phyloP scores from a whole-genome alignment of 2,888 invertebrate species.

The Crepidodera aurea region DNA sequence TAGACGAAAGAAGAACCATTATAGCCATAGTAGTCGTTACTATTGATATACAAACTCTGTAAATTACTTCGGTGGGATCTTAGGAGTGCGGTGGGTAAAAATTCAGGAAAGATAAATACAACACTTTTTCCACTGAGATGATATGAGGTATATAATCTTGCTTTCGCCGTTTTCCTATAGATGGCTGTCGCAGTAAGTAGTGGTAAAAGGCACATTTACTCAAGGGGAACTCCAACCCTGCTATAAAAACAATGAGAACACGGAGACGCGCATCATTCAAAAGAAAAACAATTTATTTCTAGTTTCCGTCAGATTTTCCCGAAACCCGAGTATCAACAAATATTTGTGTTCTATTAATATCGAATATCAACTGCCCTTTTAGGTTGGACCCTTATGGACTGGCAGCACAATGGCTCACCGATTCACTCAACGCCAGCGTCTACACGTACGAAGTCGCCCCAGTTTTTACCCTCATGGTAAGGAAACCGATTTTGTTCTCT shows the following conservation, averaged over 20 bases:
- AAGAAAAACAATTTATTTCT: constrained; percentile 40
- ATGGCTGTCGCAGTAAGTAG: too few relatives aligned
- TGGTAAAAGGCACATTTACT: too few relatives aligned
- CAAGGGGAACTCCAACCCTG: not conserved
- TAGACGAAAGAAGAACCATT: too few relatives aligned
- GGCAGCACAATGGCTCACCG: constrained; percentile 65
- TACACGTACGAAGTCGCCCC: constrained; percentile 69
- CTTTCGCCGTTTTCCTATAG: too few relatives aligned
- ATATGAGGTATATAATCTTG: too few relatives aligned
- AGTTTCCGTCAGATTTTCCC: not conserved
- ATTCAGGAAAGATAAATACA: too few relatives aligned
- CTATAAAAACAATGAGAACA: not conserved
- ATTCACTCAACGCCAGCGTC: constrained; percentile 64
- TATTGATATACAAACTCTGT: too few relatives aligned
- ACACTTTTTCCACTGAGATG: too few relatives aligned
- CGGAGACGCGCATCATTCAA: not conserved
- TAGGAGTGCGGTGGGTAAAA: too few relatives aligned
- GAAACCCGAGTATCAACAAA: constrained; percentile 5
- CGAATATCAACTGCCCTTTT: constrained; percentile 24
- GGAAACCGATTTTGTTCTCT: too few relatives aligned
- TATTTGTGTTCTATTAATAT: constrained; percentile 20
- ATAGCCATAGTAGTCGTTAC: too few relatives aligned
- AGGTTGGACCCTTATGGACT: constrained; percentile 65
- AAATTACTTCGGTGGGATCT: too few relatives aligned
- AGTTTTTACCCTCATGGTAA: constrained; percentile 64